A percentile compares a stretch with the other conserved stretches of the same genome.
Evolutionary conservation across 2,113 vertebrate genomes (phyloP).

Genomic region (Misgurnus mizolepis): DNA sequence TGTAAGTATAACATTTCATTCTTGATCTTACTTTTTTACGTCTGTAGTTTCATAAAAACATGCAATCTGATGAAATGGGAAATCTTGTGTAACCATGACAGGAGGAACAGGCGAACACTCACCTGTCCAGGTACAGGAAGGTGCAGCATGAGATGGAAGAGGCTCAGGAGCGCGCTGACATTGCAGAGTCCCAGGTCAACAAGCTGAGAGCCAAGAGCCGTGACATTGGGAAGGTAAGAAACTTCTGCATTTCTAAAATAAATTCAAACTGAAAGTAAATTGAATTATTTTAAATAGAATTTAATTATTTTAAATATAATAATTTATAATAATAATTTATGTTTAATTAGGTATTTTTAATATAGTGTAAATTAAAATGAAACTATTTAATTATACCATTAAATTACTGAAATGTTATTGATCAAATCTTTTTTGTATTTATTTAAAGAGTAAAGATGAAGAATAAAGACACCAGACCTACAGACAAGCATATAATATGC

Average conservation of each 20-base stretch:
- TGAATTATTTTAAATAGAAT: too few relatives aligned
- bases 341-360: too few relatives aligned
- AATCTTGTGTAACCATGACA: conserved; percentile 36
- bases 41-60: conserved; percentile 59
- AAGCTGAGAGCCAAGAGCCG: conserved; percentile 74
- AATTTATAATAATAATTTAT: too few relatives aligned
- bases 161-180: conserved; percentile 81
- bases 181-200: conserved; percentile 82
- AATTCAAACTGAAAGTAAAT: background rate
- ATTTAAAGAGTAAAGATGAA: conserved; percentile 30
- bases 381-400: too few relatives aligned
- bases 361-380: too few relatives aligned
- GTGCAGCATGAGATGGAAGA: conserved; percentile 81
- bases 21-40: too few relatives aligned
- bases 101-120: conserved; percentile 69
- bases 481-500: conserved; percentile 71
- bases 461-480: conserved; percentile 8
- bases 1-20: background rate
- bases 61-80: conserved; percentile 58
- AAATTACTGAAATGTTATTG: background rate
- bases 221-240: conserved; percentile 69
- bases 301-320: too few relatives aligned
- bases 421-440: background rate
- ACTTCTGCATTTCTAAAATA: background rate
- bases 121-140: conserved; percentile 74